phyloP scores from a whole-genome alignment of 92 coral and sea anemone genomes.

The Siderastrea siderea region DNA sequence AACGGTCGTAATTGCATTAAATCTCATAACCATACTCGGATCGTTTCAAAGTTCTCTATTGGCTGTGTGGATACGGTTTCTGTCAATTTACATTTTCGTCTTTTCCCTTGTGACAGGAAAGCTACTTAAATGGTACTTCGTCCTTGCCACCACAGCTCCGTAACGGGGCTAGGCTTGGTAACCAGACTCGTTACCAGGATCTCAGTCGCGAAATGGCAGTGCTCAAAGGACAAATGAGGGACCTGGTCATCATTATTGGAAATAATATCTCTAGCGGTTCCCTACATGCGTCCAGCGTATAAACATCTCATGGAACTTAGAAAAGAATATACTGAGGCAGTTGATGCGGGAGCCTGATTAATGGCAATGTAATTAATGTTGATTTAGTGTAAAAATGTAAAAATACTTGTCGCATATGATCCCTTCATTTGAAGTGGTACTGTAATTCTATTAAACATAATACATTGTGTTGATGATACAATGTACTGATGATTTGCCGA shows the following conservation, averaged over 20 bases:
- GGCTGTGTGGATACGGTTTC: background rate
- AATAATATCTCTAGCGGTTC: slow-evolving; percentile 18
- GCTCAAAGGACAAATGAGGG: slow-evolving; percentile 66
- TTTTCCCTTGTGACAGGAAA: slow-evolving; percentile 42
- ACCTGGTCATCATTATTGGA: slow-evolving; percentile 60
- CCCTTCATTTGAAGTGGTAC: no score
- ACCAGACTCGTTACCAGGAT: slow-evolving; percentile 56
- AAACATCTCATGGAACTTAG: background rate
- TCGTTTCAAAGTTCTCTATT: no score
- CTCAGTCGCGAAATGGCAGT: slow-evolving; percentile 48
- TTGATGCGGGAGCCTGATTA: no score
- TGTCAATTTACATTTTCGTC: background rate
- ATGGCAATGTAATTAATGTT: no score
- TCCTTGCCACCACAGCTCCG: slow-evolving; percentile 27
- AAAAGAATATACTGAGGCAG: background rate
- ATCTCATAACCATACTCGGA: no score
- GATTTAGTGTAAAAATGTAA: no score
- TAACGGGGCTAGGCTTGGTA: slow-evolving; percentile 2
- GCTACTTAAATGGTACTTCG: slow-evolving; percentile 61
- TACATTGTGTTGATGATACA: no score
- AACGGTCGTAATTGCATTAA: no score
- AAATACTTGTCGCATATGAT: no score
- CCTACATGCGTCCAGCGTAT: slow-evolving; percentile 5
- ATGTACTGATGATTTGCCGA: no score
- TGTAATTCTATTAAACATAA: no score